Evolutionary conservation across 1,140 invertebrate species (phyloP).

Genomic region (Achroia grisella): DNA sequence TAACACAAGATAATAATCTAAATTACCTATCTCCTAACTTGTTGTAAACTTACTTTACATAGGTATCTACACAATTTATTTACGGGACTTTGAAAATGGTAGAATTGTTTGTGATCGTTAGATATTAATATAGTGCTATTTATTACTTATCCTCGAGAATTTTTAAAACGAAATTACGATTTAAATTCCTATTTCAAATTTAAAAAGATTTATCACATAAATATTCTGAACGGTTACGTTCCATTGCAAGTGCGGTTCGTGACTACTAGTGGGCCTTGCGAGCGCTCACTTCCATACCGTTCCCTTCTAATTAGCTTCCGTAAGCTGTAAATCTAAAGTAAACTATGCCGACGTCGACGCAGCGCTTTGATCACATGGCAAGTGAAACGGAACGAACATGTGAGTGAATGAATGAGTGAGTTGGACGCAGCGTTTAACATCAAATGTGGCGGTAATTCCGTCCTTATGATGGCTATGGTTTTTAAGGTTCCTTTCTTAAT

Average conservation of each 20-base stretch:
- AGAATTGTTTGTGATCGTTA: too few relatives aligned
- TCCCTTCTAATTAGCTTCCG: conserved; percentile 60
- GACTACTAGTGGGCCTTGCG: conserved; percentile 29
- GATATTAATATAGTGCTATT: too few relatives aligned
- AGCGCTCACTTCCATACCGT: conserved; percentile 24
- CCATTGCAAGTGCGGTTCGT: conserved; percentile 31
- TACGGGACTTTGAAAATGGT: too few relatives aligned
- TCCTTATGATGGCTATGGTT: conserved; percentile 6
- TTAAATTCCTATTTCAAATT: too few relatives aligned
- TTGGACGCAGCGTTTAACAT: conserved; percentile 52
- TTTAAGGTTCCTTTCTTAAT: background rate
- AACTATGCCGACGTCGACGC: conserved; percentile 40
- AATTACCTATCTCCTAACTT: too few relatives aligned
- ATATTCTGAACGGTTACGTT: conserved; percentile 30
- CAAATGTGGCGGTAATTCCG: conserved; percentile 42
- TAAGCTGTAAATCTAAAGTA: conserved; percentile 56
- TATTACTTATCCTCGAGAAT: too few relatives aligned
- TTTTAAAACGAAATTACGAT: too few relatives aligned
- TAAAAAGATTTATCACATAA: conserved; percentile 6
- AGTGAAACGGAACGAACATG: conserved; percentile 48
- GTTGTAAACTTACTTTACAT: too few relatives aligned
- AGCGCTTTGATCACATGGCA: conserved; percentile 50
- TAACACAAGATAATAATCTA: too few relatives aligned
- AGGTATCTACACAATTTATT: too few relatives aligned
- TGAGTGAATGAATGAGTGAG: conserved; percentile 22